A percentile compares a stretch with the other conserved stretches of the same genome.
Conservation (phyloP, 2,113 vertebrate genomes). For the Deroptyus accipitrinus region DNA sequence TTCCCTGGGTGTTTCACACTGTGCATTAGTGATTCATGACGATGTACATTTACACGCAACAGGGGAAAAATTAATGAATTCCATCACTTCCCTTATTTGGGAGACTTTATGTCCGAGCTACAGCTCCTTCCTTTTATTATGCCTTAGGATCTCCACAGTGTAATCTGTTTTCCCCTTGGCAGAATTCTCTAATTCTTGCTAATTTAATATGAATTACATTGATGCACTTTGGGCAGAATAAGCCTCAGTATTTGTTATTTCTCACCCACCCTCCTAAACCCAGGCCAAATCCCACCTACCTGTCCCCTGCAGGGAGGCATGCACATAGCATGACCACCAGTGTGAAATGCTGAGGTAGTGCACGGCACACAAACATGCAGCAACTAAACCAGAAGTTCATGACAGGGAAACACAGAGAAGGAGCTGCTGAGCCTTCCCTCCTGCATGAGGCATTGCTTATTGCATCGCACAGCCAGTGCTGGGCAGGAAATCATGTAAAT, state of each 20-base stretch:
- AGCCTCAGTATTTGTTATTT: background rate
- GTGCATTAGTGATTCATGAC: slow-evolving; percentile 17
- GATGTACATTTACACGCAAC: slow-evolving; percentile 7
- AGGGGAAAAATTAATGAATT: slow-evolving; percentile 34
- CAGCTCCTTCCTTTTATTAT: background rate
- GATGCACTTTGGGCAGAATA: background rate
- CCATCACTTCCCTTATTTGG: slow-evolving; percentile 14
- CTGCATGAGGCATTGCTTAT: background rate
- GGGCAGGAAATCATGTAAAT: slow-evolving; percentile 91
- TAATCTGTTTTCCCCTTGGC: background rate
- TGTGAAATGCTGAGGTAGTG: background rate
- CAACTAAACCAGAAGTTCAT: background rate
- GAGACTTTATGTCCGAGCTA: background rate
- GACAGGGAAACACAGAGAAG: background rate
- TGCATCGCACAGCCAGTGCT: slow-evolving; percentile 91
- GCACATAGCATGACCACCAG: background rate
- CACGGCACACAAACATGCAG: background rate
- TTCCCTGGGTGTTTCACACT: background rate
- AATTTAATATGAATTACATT: slow-evolving; percentile 24
- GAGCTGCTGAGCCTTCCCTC: background rate
- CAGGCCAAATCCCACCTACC: background rate
- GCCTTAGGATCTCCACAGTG: slow-evolving; percentile 42
- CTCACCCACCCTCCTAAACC: background rate
- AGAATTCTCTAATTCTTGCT: slow-evolving; percentile 11
- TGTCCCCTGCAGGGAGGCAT: background rate